Evolutionary conservation across 2,113 vertebrate genomes (phyloP).

Genomic region (Boulengeromyrus knoepffleri): DNA sequence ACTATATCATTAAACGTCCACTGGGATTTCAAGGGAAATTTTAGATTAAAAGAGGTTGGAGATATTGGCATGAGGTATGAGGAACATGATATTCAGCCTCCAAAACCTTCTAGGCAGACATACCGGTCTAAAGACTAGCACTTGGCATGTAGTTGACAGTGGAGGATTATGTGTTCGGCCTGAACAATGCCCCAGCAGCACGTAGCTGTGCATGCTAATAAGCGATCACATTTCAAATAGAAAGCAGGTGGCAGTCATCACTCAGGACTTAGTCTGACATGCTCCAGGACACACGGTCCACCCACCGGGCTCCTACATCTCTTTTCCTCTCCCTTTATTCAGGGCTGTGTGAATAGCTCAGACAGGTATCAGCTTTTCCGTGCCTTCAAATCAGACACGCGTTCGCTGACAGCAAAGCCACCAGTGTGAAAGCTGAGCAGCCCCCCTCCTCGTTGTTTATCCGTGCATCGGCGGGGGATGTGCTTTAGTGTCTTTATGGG

Average conservation of each 20-base stretch:
- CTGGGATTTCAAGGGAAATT: background rate
- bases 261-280: background rate
- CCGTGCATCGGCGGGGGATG: background rate
- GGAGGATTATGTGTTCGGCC: background rate
- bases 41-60: background rate
- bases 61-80: background rate
- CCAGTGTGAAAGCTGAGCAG: background rate
- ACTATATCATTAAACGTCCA: background rate
- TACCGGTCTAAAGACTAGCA: background rate
- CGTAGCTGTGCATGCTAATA: background rate
- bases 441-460: background rate
- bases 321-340: background rate
- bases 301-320: background rate
- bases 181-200: background rate
- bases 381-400: background rate
- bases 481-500: background rate
- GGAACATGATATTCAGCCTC: background rate
- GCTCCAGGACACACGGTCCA: background rate
- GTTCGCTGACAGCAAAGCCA: background rate
- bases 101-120: background rate
- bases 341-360: background rate
- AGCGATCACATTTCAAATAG: background rate
- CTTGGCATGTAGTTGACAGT: background rate
- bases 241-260: background rate
- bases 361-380: background rate